Evolutionary conservation across 2,113 vertebrate genomes (phyloP).

Genomic region (Lagopus muta): DNA sequence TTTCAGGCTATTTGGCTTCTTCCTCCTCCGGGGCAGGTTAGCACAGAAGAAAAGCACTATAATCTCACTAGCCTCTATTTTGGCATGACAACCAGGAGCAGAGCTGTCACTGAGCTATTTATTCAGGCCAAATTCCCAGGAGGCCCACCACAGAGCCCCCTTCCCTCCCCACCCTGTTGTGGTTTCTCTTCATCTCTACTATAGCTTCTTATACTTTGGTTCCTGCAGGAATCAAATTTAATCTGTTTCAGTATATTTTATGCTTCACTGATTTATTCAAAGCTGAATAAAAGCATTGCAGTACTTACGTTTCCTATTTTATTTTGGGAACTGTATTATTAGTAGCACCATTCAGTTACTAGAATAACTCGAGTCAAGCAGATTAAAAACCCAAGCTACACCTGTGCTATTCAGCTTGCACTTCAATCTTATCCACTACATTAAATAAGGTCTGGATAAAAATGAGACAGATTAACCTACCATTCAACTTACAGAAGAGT

Average conservation of each 20-base stretch:
- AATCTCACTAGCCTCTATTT: neutral
- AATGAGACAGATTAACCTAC: conserved; percentile 42
- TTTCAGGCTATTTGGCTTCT: neutral
- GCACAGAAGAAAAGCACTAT: neutral
- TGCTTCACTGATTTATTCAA: conserved; percentile 6
- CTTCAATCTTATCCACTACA: conserved; percentile 54
- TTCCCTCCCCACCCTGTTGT: neutral
- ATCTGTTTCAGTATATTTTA: conserved; percentile 53
- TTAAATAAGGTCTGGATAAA: conserved; percentile 42
- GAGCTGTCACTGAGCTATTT: neutral
- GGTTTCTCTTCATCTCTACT: neutral
- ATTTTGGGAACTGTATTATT: conserved; percentile 1
- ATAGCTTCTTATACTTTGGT: conserved; percentile 16
- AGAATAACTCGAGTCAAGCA: conserved; percentile 51
- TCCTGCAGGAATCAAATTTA: conserved; percentile 53
- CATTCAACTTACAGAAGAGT: conserved; percentile 6
- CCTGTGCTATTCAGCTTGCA: neutral
- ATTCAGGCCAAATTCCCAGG: neutral
- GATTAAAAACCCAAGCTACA: conserved; percentile 43
- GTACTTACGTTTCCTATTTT: conserved; percentile 4
- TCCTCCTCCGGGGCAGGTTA: neutral
- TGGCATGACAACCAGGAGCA: neutral
- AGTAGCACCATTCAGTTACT: conserved; percentile 35
- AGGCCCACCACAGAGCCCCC: neutral
- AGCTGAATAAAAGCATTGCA: conserved; percentile 47